These are phyloP conservation scores for Macaca nemestrina DNA, from an alignment of 2,113 vertebrate species.

Conservation along the genomic window DNA sequence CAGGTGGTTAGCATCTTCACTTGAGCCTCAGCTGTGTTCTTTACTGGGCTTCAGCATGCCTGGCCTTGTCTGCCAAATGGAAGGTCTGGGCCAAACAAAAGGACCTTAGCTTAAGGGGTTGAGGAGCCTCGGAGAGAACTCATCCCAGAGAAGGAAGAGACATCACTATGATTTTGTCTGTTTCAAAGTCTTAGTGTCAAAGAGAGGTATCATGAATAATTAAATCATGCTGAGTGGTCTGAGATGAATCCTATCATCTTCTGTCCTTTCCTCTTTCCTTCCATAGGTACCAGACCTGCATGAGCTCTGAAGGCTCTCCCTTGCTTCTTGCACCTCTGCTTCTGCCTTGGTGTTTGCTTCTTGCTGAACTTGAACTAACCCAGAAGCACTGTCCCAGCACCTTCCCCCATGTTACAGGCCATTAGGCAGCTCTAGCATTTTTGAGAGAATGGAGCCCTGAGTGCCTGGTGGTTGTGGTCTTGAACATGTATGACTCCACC, in stretches of 20 bases:
- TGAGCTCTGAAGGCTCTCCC: neutral
- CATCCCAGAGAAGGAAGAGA: neutral
- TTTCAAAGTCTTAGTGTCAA: neutral
- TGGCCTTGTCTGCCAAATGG: neutral
- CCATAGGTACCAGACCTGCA: neutral
- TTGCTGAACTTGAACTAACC: neutral
- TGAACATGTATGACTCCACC: neutral
- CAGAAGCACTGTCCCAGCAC: neutral
- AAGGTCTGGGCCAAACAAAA: neutral
- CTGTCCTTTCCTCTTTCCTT: neutral
- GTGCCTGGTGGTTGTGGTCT: neutral
- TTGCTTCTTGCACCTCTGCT: neutral
- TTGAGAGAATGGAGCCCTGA: neutral
- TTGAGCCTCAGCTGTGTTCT: neutral
- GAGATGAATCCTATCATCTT: neutral
- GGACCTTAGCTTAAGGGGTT: neutral
- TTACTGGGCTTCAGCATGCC: neutral
- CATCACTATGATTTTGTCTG: neutral
- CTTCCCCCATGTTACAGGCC: neutral
- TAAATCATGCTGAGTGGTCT: fast-evolving
- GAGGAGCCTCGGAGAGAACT: neutral
- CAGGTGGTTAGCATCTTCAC: neutral
- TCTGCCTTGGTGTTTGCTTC: neutral
- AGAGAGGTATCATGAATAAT: neutral
- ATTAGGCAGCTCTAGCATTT: neutral